Evolutionary conservation across 2,888 invertebrate genomes (phyloP).

Genomic region (Drosophila meridionalis): DNA sequence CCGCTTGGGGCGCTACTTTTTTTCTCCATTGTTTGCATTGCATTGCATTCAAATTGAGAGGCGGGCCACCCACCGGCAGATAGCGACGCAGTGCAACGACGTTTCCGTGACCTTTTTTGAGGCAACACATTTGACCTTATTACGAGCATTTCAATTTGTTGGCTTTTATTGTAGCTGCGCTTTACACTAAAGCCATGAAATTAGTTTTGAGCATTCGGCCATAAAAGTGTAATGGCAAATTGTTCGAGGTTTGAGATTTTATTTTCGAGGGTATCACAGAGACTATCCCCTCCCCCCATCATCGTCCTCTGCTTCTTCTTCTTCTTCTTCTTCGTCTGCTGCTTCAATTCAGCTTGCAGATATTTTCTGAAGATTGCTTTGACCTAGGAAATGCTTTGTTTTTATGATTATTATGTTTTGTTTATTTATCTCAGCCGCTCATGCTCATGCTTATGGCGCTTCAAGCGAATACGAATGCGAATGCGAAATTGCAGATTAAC

Average conservation of each 20-base stretch:
- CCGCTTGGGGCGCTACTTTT: slow-evolving; percentile 47
- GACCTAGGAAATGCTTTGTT: slow-evolving; percentile 52
- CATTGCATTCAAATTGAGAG: slow-evolving; percentile 49
- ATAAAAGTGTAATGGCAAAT: slow-evolving; percentile 58
- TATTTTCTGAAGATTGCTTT: slow-evolving; percentile 51
- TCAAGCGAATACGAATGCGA: slow-evolving; percentile 12
- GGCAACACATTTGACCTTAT: slow-evolving; percentile 73
- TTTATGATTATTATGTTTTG: slow-evolving; percentile 36
- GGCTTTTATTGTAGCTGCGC: slow-evolving; percentile 32
- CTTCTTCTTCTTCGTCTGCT: background rate
- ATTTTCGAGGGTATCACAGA: slow-evolving; percentile 4
- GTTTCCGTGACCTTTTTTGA: slow-evolving; percentile 72
- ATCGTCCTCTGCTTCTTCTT: background rate
- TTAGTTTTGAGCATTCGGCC: slow-evolving; percentile 62
- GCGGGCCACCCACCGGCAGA: slow-evolving; percentile 40
- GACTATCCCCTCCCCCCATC: background rate
- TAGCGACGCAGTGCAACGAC: slow-evolving; percentile 27
- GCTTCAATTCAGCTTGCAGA: slow-evolving; percentile 29
- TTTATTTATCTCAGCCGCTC: slow-evolving; percentile 16
- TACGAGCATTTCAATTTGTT: slow-evolving; percentile 55
- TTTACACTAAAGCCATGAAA: slow-evolving; percentile 66
- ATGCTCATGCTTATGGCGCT: slow-evolving; percentile 13
- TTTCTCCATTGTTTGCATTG: slow-evolving; percentile 8
- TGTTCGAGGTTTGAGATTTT: slow-evolving; percentile 34
- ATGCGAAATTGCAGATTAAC: slow-evolving; percentile 24